Conservation (phyloP, 2,888 invertebrate species). For the Latrodectus hesperus region DNA sequence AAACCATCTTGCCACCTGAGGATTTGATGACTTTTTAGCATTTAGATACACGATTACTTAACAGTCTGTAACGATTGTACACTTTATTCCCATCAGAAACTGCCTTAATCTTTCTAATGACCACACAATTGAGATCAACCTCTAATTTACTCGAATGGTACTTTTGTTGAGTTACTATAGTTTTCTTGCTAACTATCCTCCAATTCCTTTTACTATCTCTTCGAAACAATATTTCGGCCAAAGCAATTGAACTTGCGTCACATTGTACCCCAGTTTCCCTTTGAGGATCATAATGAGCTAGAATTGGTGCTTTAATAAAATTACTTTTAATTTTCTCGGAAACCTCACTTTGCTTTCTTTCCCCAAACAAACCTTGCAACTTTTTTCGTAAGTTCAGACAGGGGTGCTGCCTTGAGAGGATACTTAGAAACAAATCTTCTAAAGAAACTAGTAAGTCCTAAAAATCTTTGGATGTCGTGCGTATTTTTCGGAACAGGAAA, state of each 20-base stretch:
- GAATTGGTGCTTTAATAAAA: not conserved
- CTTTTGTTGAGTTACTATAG: not conserved
- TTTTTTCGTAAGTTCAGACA: not conserved
- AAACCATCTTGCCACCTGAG: constrained; percentile 13
- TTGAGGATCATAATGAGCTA: not conserved
- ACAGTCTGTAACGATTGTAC: constrained; percentile 8
- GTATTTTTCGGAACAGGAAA: no score
- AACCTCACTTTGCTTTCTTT: not conserved
- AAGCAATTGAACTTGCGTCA: not conserved
- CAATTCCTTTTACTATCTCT: not conserved
- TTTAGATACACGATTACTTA: constrained; percentile 13
- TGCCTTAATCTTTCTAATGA: not conserved
- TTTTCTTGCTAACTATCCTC: not conserved
- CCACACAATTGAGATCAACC: constrained; percentile 14
- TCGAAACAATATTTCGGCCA: not conserved
- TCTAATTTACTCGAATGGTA: not conserved
- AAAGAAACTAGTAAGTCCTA: no score
- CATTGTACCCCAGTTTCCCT: not conserved
- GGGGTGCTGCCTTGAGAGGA: not conserved
- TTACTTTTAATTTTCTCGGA: not conserved
- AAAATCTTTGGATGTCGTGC: no score
- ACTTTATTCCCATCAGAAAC: not conserved
- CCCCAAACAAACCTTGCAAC: not conserved
- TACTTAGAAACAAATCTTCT: not conserved
- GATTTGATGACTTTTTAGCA: not conserved